phyloP scores from a whole-genome alignment of 2,888 invertebrate genomes.

The Clunio marinus region DNA sequence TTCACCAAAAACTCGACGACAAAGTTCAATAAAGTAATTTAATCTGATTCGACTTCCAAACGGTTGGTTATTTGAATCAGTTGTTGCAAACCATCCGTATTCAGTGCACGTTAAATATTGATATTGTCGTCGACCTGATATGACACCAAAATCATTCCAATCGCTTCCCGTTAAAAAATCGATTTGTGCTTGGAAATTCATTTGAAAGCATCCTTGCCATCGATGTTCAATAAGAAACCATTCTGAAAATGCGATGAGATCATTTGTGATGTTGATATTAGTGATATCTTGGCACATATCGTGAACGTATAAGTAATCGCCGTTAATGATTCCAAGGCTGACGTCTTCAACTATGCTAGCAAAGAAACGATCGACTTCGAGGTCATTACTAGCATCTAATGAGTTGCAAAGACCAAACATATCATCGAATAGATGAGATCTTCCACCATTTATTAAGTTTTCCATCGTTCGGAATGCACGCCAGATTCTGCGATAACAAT shows the following conservation, averaged over 20 bases:
- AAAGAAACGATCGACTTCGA: neutral
- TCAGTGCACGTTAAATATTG: constrained; percentile 63
- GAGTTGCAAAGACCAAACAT: constrained; percentile 6
- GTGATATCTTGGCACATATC: neutral
- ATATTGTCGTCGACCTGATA: constrained; percentile 54
- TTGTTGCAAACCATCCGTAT: constrained; percentile 62
- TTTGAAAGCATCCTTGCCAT: neutral
- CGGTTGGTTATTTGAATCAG: constrained; percentile 52
- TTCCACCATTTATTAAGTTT: neutral
- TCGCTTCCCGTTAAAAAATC: neutral
- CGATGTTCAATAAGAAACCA: neutral
- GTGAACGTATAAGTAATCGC: neutral
- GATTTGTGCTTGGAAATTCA: neutral
- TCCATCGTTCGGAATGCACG: constrained; percentile 6
- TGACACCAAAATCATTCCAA: neutral
- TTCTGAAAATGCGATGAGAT: neutral
- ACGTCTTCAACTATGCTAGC: neutral
- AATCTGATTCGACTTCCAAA: constrained; percentile 51
- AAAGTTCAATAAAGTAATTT: constrained; percentile 45
- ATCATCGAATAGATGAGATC: neutral
- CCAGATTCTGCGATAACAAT: neutral
- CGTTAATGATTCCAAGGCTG: neutral
- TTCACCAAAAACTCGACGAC: constrained; percentile 45
- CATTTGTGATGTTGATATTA: neutral
- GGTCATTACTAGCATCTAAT: neutral